Evolutionary conservation across 2,113 vertebrate genomes (phyloP).

Genomic region (Pedetes capensis): DNA sequence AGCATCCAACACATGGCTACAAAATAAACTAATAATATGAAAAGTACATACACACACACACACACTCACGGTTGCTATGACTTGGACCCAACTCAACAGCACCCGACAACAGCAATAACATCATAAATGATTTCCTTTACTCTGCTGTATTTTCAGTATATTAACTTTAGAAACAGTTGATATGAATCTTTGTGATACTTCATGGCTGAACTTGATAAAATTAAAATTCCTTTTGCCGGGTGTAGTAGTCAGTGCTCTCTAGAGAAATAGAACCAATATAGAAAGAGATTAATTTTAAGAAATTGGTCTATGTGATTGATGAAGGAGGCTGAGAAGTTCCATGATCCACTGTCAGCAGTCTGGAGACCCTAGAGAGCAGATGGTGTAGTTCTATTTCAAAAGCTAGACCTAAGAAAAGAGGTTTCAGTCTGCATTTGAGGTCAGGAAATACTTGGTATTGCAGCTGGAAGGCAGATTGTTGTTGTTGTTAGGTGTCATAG

Average conservation of each 20-base stretch:
- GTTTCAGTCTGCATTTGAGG: not conserved
- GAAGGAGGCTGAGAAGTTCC: not conserved
- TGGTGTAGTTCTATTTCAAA: not conserved
- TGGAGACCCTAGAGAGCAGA: not conserved
- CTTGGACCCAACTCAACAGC: too few species aligned
- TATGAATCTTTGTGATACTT: not conserved
- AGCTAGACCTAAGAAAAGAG: not conserved
- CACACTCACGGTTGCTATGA: too few species aligned
- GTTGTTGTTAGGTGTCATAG: too few species aligned
- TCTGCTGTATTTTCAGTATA: not conserved
- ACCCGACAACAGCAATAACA: too few species aligned
- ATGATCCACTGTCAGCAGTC: not conserved
- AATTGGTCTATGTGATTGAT: not conserved
- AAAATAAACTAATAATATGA: not conserved
- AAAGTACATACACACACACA: too few species aligned
- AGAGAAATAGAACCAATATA: not conserved
- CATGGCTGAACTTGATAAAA: conserved; percentile 1
- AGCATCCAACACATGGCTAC: not conserved
- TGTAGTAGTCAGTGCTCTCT: not conserved
- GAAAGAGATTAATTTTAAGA: not conserved
- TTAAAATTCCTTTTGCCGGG: not conserved
- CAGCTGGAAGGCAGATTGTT: too few species aligned
- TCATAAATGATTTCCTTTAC: not conserved
- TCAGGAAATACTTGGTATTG: not conserved
- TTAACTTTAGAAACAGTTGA: not conserved